Conservation (phyloP, 2,113 vertebrate genomes). For the Illadopsis cleaveri region DNA sequence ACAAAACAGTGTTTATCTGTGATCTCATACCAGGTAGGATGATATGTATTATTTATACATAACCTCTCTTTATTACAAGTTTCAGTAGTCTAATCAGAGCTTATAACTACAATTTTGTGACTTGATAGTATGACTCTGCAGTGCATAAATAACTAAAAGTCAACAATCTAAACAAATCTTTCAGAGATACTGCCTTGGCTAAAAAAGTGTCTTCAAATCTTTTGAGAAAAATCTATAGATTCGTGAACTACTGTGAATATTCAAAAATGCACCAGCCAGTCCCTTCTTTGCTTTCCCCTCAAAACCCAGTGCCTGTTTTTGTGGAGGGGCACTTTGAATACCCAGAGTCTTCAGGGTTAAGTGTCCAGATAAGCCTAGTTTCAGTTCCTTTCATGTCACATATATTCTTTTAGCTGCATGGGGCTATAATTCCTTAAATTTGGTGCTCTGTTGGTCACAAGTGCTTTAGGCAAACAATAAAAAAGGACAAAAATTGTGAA, state of each 20-base stretch:
- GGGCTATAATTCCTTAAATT: not conserved
- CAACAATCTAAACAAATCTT: not conserved
- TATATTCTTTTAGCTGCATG: not conserved
- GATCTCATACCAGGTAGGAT: not conserved
- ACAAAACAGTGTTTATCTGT: not conserved
- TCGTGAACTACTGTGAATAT: not conserved
- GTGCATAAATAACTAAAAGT: not conserved
- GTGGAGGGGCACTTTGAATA: not conserved
- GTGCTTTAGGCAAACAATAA: not conserved
- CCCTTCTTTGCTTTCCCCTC: not conserved
- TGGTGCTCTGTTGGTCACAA: not conserved
- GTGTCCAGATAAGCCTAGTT: not conserved
- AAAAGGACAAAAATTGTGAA: not conserved
- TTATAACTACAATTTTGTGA: not conserved
- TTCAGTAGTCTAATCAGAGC: not conserved
- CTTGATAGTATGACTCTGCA: not conserved
- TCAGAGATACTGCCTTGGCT: not conserved
- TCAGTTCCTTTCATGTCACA: not conserved
- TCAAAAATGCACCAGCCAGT: not conserved
- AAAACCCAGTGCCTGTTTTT: not conserved
- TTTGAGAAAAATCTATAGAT: not conserved
- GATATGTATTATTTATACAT: not conserved
- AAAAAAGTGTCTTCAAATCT: not conserved
- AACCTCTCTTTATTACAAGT: not conserved
- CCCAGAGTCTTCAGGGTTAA: not conserved